phyloP scores from a whole-genome alignment of 2,113 vertebrate species.

The Odobenus rosmarus region DNA sequence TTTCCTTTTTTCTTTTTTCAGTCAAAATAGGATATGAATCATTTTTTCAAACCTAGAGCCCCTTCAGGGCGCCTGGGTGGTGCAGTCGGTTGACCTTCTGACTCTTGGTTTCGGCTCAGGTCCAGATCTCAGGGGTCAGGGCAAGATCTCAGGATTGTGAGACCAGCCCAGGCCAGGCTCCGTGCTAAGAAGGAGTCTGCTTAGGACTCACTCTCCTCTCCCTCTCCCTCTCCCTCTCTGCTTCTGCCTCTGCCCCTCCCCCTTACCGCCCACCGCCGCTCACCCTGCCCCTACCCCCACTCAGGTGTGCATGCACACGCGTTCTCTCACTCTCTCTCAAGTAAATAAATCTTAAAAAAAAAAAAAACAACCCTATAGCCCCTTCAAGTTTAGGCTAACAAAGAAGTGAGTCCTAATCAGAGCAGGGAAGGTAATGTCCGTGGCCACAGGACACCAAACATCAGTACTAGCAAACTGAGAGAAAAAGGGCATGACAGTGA shows the following conservation, averaged over 20 bases:
- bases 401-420: neutral
- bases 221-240: neutral
- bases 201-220: neutral
- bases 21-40: neutral
- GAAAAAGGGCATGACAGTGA: neutral
- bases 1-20: neutral
- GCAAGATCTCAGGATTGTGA: neutral
- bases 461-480: neutral
- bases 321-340: neutral
- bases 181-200: neutral
- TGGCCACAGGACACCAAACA: neutral
- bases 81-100: neutral
- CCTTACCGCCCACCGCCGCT: neutral
- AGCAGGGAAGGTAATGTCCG: neutral
- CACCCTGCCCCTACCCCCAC: neutral
- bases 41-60: neutral
- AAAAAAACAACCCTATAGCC: neutral
- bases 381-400: neutral
- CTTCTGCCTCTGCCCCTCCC: neutral
- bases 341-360: neutral
- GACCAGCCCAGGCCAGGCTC: neutral
- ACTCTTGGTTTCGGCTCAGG: neutral
- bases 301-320: neutral
- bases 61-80: neutral
- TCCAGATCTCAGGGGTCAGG: neutral